These are phyloP conservation scores for Coracopsis vasa DNA, from an alignment of 2,113 vertebrate species.

Conservation along the genomic window DNA sequence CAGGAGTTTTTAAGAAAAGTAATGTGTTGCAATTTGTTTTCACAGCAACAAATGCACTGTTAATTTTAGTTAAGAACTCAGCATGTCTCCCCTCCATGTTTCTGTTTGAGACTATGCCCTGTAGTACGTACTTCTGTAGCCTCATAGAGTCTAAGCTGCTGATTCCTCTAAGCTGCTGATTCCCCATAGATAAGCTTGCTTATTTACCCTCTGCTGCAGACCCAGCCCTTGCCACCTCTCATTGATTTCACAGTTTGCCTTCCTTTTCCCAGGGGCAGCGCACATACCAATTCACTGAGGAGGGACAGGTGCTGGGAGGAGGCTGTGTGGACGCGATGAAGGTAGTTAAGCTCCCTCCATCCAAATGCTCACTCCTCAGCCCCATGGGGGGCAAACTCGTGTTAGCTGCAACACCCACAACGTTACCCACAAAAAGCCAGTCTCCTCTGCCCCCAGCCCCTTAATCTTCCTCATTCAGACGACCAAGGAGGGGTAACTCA, in stretches of 20 bases:
- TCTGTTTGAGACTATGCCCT: background rate
- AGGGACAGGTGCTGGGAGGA: fast-evolving
- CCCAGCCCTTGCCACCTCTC: background rate
- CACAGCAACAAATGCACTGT: background rate
- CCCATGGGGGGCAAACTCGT: fast-evolving
- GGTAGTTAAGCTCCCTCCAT: too few relatives aligned
- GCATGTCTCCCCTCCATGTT: fast-evolving
- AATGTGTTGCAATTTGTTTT: background rate
- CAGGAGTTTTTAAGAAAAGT: background rate
- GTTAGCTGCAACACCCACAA: too few relatives aligned
- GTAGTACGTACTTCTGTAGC: fast-evolving
- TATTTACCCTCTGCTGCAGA: background rate
- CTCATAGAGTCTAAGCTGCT: background rate
- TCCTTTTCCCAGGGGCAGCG: fast-evolving
- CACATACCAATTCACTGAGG: fast-evolving
- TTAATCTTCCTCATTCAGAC: too few relatives aligned
- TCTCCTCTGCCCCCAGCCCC: background rate
- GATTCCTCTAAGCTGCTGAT: background rate
- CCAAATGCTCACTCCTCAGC: background rate
- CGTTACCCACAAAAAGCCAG: too few relatives aligned
- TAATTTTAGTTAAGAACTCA: background rate
- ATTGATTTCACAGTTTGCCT: background rate
- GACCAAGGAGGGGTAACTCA: background rate
- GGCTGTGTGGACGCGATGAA: fast-evolving
- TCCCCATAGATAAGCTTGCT: fast-evolving